Percentiles rank a stretch among this genome's conserved stretches.
Conservation (phyloP, 2,888 invertebrate species). For the Cheilosia vulpina region DNA sequence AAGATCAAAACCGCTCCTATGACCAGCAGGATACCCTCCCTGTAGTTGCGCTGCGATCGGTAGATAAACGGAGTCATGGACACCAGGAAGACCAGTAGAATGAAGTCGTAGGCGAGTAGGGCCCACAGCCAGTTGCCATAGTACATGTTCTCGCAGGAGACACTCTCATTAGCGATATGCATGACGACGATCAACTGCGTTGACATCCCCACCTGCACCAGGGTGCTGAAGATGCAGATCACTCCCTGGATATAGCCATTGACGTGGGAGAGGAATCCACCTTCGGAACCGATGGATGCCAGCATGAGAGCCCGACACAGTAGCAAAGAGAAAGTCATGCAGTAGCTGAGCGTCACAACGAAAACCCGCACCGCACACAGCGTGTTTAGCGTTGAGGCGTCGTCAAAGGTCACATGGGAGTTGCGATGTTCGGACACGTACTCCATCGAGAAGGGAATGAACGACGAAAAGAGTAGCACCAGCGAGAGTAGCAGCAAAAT, state of each 20-base stretch:
- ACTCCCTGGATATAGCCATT: slow-evolving; percentile 88
- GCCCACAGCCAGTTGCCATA: slow-evolving; percentile 84
- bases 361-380: slow-evolving; percentile 86
- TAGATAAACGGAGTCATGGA: slow-evolving; percentile 86
- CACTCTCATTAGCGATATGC: slow-evolving; percentile 84
- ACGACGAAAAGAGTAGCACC: slow-evolving; percentile 84
- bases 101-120: slow-evolving; percentile 86
- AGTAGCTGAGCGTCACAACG: slow-evolving; percentile 86
- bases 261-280: slow-evolving; percentile 88
- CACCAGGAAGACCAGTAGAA: slow-evolving; percentile 86
- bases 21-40: slow-evolving; percentile 86
- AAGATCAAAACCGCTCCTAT: slow-evolving; percentile 85
- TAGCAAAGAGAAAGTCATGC: slow-evolving; percentile 87
- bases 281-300: slow-evolving; percentile 87
- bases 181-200: slow-evolving; percentile 83
- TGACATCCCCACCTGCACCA: slow-evolving; percentile 86
- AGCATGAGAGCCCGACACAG: slow-evolving; percentile 87
- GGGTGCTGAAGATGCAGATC: slow-evolving; percentile 87
- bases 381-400: slow-evolving; percentile 81
- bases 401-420: slow-evolving; percentile 82
- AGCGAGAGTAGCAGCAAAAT: slow-evolving; percentile 84
- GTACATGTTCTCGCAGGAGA: slow-evolving; percentile 84
- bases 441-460: slow-evolving; percentile 85
- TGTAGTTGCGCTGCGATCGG: slow-evolving; percentile 88
- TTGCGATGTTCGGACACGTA: slow-evolving; percentile 82